phyloP scores from a whole-genome alignment of 2,888 invertebrate genomes.

The Tetragonula carbonaria region DNA sequence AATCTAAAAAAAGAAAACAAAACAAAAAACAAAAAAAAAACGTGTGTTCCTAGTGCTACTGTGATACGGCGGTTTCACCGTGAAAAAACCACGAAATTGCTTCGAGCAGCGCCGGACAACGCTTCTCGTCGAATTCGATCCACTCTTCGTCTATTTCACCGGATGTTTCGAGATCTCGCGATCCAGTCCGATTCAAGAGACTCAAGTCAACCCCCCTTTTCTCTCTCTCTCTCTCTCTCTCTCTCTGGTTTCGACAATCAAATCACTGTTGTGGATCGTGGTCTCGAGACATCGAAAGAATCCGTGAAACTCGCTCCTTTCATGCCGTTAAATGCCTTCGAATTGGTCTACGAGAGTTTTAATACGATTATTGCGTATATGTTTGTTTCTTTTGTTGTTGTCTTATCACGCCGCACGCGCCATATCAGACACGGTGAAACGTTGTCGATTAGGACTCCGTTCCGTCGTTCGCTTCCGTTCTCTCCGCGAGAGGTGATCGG shows the following conservation, averaged over 20 bases:
- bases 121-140: constrained; percentile 22
- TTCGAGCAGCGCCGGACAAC: constrained; percentile 19
- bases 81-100: constrained; percentile 53
- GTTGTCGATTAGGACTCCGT: constrained; percentile 5
- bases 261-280: constrained; percentile 12
- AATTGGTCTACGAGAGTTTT: constrained; percentile 64
- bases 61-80: constrained; percentile 62
- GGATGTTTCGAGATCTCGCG: not conserved
- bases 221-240: no score
- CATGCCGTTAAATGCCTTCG: constrained; percentile 51
- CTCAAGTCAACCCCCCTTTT: not conserved
- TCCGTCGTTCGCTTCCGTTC: constrained; percentile 17
- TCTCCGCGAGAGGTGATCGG: constrained; percentile 3
- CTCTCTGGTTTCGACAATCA: not conserved
- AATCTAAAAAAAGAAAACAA: constrained; percentile 46
- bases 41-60: constrained; percentile 65
- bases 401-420: constrained; percentile 32
- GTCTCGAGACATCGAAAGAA: constrained; percentile 15
- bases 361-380: constrained; percentile 65
- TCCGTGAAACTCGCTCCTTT: constrained; percentile 20
- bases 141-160: not conserved
- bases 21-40: not conserved
- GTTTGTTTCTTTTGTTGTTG: not conserved
- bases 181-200: not conserved
- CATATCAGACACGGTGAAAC: constrained; percentile 6